Base-by-base conservation (phyloP, 2,113 vertebrate species). In the Triplophysa dalaica region DNA sequence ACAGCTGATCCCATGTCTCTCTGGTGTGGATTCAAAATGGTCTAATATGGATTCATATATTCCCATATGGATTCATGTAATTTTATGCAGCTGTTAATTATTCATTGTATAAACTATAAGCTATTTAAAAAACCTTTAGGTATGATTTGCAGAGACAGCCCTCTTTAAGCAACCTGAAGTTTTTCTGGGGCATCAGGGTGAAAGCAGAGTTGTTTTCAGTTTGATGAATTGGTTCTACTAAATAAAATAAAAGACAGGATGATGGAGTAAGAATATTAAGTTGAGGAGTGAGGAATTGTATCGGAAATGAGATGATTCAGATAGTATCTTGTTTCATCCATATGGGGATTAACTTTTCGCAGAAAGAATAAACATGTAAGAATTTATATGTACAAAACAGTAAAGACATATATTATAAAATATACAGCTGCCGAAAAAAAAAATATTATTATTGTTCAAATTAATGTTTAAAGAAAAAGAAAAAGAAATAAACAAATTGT, bases 21-120 rank as follows among this genome's bases (percentile, higher is more conserved):
- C 26, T 82, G 41, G 13, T 61, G 65, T 33, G 10, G 41, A 11
- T n/a, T 21, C 16, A 26, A 67, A 75, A 69, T 52, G 41, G 62
- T 62, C 73, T 56, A 21, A 80, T 52, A 78, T 61, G 13, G 22
- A 66, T 75, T 61, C 60, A 66, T 75, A 60, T 66, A 61, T 60
- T 65, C 67, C 43, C 22, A 74, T 21, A 9, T 73, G 69, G 61
- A 38, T 41, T 75, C 70, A 54, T 43, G 26, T 78, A 38, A 38
- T 63, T 63, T 9, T 22, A 63, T 75, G 22, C 60, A 75, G 22
- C 21, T 19, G 72, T 16, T 4, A 24, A 62, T 3, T 9, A 62
- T 3, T 9, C 48, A 19, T 43, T 43, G 45, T 26, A 58, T 16
- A 52, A 16, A 61, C 8, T 63, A 62, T 22, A 29, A 29, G 26